Evolutionary conservation across 2,113 vertebrate species (phyloP), one percentile per base, ranked within the genome.

Genomic region (Silurus meridionalis): DNA sequence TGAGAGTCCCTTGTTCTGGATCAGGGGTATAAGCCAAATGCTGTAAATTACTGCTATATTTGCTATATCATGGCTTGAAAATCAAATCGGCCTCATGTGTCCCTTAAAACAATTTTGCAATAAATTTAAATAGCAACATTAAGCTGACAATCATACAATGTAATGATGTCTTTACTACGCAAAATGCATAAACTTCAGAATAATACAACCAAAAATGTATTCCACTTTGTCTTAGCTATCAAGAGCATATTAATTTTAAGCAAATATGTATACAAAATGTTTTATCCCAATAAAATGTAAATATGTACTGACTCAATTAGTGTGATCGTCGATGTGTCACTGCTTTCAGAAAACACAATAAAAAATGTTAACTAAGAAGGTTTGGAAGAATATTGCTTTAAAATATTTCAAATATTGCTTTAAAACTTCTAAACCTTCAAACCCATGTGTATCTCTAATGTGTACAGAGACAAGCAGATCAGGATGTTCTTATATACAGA

Each of bases 401-500:
- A 81, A 48, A 23, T 37, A 37, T 37, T 37, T 37, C 28, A 8
- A 57, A 57, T 4, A 79, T 25, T 5, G 55, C 25, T 80, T 46
- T 3, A 81, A 81, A 48, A 23, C 28, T 23, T 60, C 28, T 46
- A 19, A 50, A 63, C 17, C 5, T 46, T 19, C 19, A 28, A 14
- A 28, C n/a, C 77, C 28, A 1, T 37, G 53, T 79, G n/a, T 79
- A 57, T 57, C 37, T 64, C 50, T 79, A 28, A 84, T 37, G 57
- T 67, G n/a, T 69, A 50, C 0, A 64, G 46, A 53, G 21, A 77
- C 46, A 53, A 71, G 37, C 53, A 86, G 77, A 71, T 55, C 58
- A 74, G 57, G 69, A 77, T 64, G 61, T 55, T 83, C 61, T 67
- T 83, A 61, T 87, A 25, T 19, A 67, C 86, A 83, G 50, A 80